Evolutionary conservation across 2,797 vertebrate species (phyloP), one percentile per base, ranked within the genome.

Genomic region (Benthosema pterotum): DNA sequence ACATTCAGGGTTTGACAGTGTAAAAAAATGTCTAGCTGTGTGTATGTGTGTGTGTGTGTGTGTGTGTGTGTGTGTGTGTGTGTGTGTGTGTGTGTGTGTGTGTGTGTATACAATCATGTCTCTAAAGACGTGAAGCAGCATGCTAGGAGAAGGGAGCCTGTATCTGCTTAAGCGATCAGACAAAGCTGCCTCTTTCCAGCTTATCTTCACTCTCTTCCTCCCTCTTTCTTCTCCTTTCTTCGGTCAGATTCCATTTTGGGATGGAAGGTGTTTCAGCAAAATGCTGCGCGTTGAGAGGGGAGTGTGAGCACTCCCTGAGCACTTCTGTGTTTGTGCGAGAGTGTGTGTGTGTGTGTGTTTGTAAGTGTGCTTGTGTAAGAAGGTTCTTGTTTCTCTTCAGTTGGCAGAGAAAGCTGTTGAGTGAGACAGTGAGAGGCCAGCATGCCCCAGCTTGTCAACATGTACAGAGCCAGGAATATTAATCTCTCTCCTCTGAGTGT

Each of bases 371-470:
- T 9, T 80, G 83, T 74, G 57, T 65, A 63, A 19, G 63, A 72
- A 59, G 59, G 72, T 72, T 83, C 60, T 69, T 80, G 51, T 73
- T 82, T 78, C 50, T 76, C 49, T 74, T 80, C 43, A 69, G 72
- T 72, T 89, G 88, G 84, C 83, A 88, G 71, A 71, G 71, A 89
- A 91, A 91, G 86, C 71, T 72, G 84, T 80, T 66, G 75, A 88
- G 85, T 73, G 72, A 88, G 80, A 67, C 73, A 62, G 80, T 43
- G 32, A 81, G 69, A 79, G 52, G 67, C 73, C 72, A 58, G 59
- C 91, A 71, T 46, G 90, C 85, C 65, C 71, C 71, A 81, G 78
- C 91, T 77, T 67, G 92, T 74, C 59, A 2, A n/a, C 55, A 69
- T 59, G 63, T 54, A 32, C 19, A 47, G 28, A 53, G 70, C 76